These are phyloP conservation scores for Indri indri DNA, from an alignment of 2,113 vertebrate genomes.

Conservation along the genomic window DNA sequence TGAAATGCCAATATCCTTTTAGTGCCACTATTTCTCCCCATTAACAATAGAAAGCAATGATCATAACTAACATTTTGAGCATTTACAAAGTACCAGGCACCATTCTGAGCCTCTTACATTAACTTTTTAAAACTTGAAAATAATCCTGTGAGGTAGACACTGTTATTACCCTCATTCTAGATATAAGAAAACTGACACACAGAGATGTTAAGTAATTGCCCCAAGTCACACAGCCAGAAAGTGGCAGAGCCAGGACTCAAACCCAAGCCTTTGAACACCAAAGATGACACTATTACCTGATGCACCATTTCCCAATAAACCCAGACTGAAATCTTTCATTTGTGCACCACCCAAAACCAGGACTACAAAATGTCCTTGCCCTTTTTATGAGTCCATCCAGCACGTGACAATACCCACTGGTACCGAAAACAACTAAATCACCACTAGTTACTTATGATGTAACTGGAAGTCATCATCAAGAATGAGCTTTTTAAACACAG, in stretches of 20 bases:
- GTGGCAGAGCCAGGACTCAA: not conserved
- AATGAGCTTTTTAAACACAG: not conserved
- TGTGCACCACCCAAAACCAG: not conserved
- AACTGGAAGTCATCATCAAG: not conserved
- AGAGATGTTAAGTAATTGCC: not conserved
- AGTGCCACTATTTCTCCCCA: not conserved
- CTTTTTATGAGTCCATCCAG: not conserved
- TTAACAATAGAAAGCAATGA: not conserved
- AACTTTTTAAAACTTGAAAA: constrained; percentile 34
- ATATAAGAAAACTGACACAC: not conserved
- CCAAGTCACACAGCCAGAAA: not conserved
- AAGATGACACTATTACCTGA: not conserved
- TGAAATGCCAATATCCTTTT: not conserved
- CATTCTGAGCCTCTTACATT: not conserved
- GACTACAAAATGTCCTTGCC: not conserved
- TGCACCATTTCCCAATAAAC: not conserved
- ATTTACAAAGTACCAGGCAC: not conserved
- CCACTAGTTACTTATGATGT: not conserved
- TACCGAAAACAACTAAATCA: not conserved
- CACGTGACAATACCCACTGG: not conserved
- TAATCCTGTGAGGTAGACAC: not conserved
- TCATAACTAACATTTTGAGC: not conserved
- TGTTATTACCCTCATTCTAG: not conserved
- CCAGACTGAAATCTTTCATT: not conserved
- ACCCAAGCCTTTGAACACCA: not conserved